Evolutionary conservation across 2,113 vertebrate genomes (phyloP).

Genomic region (Columba livia): DNA sequence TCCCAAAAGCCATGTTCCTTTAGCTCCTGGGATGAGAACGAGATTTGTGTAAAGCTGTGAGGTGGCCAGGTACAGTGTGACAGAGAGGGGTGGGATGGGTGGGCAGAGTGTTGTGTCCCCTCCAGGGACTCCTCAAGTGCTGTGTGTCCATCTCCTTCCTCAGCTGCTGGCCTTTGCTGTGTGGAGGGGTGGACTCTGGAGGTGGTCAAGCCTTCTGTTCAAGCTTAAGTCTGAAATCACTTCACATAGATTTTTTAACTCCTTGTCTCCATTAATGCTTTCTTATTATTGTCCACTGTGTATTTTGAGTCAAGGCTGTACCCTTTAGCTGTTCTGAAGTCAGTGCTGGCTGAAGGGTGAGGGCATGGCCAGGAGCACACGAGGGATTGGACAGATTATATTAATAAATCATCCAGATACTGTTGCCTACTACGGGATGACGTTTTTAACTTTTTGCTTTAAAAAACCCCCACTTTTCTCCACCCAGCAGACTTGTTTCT

Average conservation of each 20-base stretch:
- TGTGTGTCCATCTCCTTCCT: not conserved
- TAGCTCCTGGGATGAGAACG: not conserved
- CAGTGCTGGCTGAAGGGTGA: not conserved
- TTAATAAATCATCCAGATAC: not conserved
- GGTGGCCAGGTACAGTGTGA: rapidly evolving
- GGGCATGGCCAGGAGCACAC: not conserved
- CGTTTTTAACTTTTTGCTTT: not conserved
- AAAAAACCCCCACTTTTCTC: not conserved
- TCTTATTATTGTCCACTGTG: not conserved
- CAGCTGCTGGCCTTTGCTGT: not conserved
- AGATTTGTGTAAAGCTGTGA: not conserved
- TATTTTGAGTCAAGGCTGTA: not conserved
- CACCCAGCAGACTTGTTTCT: not conserved
- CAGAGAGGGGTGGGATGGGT: not conserved
- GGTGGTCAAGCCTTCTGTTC: not conserved
- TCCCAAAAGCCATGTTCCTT: rapidly evolving
- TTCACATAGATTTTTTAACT: not conserved
- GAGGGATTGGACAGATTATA: not conserved
- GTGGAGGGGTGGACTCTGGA: not conserved
- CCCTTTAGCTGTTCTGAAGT: not conserved
- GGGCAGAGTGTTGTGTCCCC: not conserved
- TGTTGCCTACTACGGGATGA: not conserved
- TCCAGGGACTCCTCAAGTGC: not conserved
- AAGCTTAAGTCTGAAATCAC: not conserved
- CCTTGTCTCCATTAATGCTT: not conserved